Evolutionary conservation across 1,140 invertebrate species (phyloP), one percentile per base, ranked within the genome.

Genomic region (Pseudoatta argentina): DNA sequence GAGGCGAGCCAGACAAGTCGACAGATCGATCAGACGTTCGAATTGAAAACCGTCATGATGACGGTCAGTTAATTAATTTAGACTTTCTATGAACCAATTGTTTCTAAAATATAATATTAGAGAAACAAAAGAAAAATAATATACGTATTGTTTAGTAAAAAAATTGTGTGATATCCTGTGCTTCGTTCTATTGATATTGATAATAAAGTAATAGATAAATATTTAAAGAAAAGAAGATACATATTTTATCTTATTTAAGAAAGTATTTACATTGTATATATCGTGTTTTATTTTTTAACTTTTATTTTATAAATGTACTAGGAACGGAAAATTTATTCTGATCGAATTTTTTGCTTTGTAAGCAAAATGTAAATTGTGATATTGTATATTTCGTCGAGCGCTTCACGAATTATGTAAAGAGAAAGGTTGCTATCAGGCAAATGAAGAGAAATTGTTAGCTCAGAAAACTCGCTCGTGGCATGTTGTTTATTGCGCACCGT

Each of bases 351-450:
- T 44, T 12, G n/a, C n/a, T 2, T 30, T 21, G 30, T 48, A 8
- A 21, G 59, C 4, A 21, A 82, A 63, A 59, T 48, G 39, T 12
- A 73, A 73, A 83, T 73, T 78, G 48, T 64, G 72, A 61, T 55
- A 34, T 6, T 34, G 30, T 34, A 30, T 51, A 51, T 81, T 83
- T 91, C 76, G 61, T 69, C 64, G 34, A 55, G 59, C 57, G 67
- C 57, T 86, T 83, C 63, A 63, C 51, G 69, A 59, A 91, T 92
- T 92, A 89, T 77, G 86, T 93, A 92, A 92, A 88, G 92, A 87
- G 92, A 93, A 93, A 93, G 91, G 92, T 92, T 89, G 78, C 82
- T 86, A 91, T 93, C 89, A 78, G 67, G 27, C 34, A 77, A 86
- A 89, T 71, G 61, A 85, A 78, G 55, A 75, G 72, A 75, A 39